phyloP scores from a whole-genome alignment of 2,888 invertebrate genomes.

The Harpagoxenus sublaevis region DNA sequence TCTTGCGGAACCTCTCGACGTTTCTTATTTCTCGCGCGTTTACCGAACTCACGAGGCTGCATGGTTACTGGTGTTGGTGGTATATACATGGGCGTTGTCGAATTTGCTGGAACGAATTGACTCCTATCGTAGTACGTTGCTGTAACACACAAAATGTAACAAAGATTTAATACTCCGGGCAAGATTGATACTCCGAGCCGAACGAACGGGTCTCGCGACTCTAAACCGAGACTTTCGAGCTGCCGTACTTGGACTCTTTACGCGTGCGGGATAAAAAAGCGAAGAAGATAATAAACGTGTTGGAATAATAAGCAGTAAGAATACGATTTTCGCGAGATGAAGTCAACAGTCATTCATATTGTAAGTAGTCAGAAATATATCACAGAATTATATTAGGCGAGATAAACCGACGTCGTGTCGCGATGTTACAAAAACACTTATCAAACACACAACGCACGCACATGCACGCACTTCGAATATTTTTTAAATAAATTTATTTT shows the following conservation, averaged over 20 bases:
- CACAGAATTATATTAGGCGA: background rate
- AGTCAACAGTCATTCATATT: background rate
- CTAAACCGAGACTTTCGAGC: background rate
- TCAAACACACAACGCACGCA: background rate
- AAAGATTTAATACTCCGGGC: background rate
- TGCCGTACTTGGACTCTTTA: background rate
- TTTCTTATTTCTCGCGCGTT: slow-evolving; percentile 82
- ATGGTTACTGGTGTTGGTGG: background rate
- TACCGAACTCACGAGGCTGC: background rate
- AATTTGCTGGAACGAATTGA: background rate
- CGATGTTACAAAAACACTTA: background rate
- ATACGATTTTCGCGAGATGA: background rate
- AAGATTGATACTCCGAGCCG: background rate
- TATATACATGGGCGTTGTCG: background rate
- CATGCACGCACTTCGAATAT: background rate
- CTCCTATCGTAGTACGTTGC: background rate
- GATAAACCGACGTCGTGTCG: no score
- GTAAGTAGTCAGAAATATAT: background rate
- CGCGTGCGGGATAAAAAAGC: background rate
- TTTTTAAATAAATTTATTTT: background rate
- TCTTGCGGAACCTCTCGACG: slow-evolving; percentile 83
- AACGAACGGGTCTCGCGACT: background rate
- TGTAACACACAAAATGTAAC: background rate
- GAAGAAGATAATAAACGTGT: background rate
- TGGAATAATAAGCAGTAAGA: background rate